Evolutionary conservation across 2,888 invertebrate species (phyloP).

Genomic region (Andrena marginata): DNA sequence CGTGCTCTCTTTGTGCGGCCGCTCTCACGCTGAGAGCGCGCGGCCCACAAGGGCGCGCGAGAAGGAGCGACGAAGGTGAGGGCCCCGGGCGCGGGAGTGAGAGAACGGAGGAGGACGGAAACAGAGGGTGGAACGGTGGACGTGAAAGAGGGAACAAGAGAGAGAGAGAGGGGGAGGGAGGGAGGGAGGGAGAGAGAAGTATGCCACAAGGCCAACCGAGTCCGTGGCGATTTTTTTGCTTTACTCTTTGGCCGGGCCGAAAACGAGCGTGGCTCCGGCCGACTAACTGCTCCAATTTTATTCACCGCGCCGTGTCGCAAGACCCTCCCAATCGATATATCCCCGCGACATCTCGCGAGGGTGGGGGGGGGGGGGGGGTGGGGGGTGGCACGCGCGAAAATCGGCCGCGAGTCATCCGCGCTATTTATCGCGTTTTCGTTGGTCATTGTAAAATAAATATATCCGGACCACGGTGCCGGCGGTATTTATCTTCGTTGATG

Average conservation of each 20-base stretch:
- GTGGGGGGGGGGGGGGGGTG: no score
- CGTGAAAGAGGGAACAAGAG: slow-evolving; percentile 39
- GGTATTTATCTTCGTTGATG: slow-evolving; percentile 14
- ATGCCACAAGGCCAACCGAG: slow-evolving; percentile 81
- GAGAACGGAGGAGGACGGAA: slow-evolving; percentile 52
- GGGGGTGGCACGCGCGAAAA: background rate
- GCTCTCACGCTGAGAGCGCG: slow-evolving; percentile 79
- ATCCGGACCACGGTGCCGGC: no score
- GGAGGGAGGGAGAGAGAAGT: slow-evolving; percentile 67
- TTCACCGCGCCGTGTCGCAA: slow-evolving; percentile 55
- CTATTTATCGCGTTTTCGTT: background rate
- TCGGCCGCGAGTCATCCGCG: no score
- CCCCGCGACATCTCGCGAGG: slow-evolving; percentile 6
- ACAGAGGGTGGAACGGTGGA: slow-evolving; percentile 54
- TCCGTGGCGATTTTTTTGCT: slow-evolving; percentile 76
- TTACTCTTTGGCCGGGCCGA: slow-evolving; percentile 69
- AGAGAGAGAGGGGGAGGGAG: slow-evolving; percentile 56
- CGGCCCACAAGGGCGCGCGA: slow-evolving; percentile 68
- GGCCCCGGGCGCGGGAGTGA: slow-evolving; percentile 23
- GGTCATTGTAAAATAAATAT: background rate
- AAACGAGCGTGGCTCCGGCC: slow-evolving; percentile 64
- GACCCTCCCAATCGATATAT: slow-evolving; percentile 34
- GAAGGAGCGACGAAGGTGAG: slow-evolving; percentile 66
- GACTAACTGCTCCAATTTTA: slow-evolving; percentile 76
- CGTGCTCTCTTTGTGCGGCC: slow-evolving; percentile 79